Conservation (phyloP, 2,888 invertebrate genomes). For the Neoaliturus tenellus region DNA sequence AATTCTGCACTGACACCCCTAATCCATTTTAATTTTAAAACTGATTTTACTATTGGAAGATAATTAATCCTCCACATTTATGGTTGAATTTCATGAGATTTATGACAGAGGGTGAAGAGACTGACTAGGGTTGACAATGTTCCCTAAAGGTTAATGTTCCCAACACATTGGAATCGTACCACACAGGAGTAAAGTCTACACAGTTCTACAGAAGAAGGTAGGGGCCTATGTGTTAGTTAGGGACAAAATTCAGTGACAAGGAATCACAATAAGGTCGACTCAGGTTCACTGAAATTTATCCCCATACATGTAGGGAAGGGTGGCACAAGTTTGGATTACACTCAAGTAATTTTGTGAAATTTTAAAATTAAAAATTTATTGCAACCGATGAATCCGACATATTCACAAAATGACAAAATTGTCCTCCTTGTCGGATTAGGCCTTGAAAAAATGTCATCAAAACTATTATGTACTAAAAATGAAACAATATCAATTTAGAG, state of each 20-base stretch:
- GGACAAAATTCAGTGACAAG: not conserved
- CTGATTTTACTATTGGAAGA: not conserved
- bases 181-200: slow-evolving; percentile 16
- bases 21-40: slow-evolving; percentile 20
- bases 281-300: not conserved
- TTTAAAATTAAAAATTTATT: too few species aligned
- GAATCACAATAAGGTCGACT: not conserved
- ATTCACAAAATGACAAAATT: not conserved
- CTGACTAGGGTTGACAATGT: slow-evolving; percentile 46
- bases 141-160: slow-evolving; percentile 49
- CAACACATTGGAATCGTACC: slow-evolving; percentile 59
- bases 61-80: not conserved
- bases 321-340: not conserved
- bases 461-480: not conserved
- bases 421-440: too few species aligned
- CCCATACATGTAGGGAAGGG: not conserved
- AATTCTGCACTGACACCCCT: slow-evolving; percentile 21
- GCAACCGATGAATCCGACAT: not conserved
- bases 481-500: too few species aligned
- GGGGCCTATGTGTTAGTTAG: too few species aligned
- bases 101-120: slow-evolving; percentile 39
- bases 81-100: not conserved
- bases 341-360: not conserved
- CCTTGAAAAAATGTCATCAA: slow-evolving; percentile 26
- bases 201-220: slow-evolving; percentile 27